Base-by-base conservation (phyloP, 2,113 vertebrate species). In the Marcusenius ussheri region DNA sequence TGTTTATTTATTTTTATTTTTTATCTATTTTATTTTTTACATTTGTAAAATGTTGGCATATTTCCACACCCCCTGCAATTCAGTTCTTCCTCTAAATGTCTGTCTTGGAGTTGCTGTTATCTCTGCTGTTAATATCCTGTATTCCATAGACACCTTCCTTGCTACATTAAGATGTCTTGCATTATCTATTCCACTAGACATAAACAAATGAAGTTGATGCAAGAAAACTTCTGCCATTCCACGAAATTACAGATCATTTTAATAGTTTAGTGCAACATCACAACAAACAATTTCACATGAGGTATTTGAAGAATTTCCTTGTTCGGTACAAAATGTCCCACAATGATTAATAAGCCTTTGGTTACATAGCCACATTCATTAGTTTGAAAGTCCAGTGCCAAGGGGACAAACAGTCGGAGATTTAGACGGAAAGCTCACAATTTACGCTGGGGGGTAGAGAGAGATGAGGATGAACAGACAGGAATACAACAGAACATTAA, bases 241-340 rank as follows among this genome's bases (percentile, higher is more conserved):
- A 83, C 89, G 49, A 89, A 89, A 46, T 89, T 84, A 84, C 77
- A 84, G 89, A 93, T 95, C 93, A 92, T 94, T 96, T 96, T 96
- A 95, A 94, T 90, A 94, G 50, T 94, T 96, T 95, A 96, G 96
- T 96, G 95, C 95, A 96, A 96, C 96, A 96, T 95, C 95, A 96
- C 96, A 95, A 96, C 96, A 95, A 96, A 96, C 95, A 96, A 95
- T 95, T 95, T 96, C 95, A 96, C 95, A 96, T 96, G 96, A 96
- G 96, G 96, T 96, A 96, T 96, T 96, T 95, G 96, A 95, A 96
- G 95, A 92, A 94, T 95, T 95, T 93, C 94, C 93, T 95, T 94
- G 93, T 94, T 93, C 62, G 93, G 95, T 96, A 96, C 94, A 96
- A 96, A 96, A 96, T 95, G 95, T 96, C 95, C 95, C 95, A 95